Percentiles rank a stretch among this genome's conserved stretches.
Evolutionary conservation across 2,797 vertebrate genomes (phyloP).

Genomic region (Tragopan temminckii): DNA sequence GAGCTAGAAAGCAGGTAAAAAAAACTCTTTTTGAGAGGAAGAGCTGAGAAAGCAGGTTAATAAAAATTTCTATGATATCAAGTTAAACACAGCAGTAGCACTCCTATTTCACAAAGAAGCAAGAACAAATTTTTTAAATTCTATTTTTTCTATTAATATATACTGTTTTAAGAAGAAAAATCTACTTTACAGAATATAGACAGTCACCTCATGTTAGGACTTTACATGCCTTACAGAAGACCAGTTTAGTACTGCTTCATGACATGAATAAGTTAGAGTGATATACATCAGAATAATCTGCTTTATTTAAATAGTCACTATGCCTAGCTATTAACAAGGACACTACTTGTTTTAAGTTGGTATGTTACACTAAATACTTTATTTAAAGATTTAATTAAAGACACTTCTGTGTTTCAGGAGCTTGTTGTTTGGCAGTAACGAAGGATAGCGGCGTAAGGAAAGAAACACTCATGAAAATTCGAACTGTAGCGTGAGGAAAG

Average conservation of each 20-base stretch:
- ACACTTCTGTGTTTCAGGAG: not conserved
- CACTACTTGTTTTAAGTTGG: not conserved
- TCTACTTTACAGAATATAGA: not conserved
- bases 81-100: not conserved
- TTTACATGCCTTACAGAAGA: not conserved
- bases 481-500: not conserved
- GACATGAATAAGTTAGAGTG: not conserved
- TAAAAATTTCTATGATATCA: not conserved
- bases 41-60: not conserved
- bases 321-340: not conserved
- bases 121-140: not conserved
- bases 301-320: not conserved
- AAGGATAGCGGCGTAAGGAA: not conserved
- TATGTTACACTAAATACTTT: not conserved
- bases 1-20: not conserved
- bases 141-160: not conserved
- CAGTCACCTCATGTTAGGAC: not conserved
- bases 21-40: not conserved
- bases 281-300: not conserved
- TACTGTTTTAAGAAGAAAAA: not conserved
- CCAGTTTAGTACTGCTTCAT: not conserved
- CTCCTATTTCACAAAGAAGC: not conserved
- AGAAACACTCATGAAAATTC: not conserved
- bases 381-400: no score
- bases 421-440: not conserved